Base-by-base conservation (phyloP, 2,888 invertebrate species). In the Meloe dianella region DNA sequence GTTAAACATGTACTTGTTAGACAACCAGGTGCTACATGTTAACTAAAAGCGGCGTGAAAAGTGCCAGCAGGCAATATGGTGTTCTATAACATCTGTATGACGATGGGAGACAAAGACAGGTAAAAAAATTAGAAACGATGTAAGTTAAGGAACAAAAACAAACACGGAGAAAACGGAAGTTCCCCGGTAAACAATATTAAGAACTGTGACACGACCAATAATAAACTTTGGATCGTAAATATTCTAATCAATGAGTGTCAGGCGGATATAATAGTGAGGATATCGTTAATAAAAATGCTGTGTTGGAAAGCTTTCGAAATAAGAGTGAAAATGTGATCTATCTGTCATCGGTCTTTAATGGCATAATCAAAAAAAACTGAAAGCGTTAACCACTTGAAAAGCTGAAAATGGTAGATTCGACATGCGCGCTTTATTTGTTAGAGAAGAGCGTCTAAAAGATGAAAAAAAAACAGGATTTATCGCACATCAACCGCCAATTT, bases 241-340 rank as follows among this genome's bases (percentile, higher is more conserved):
- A 74, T 76, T 73, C 73, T 76, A 75, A 78, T 77, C 77, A 77
- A 77, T 77, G 73, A 73, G 73, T 75, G 76, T 74, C 77, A 78
- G 76, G 73, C 77, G 61, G 63, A 54, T 54, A 64, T 61, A n/a
- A 62, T 38, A 64, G 63, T 64, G 68, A 67, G 74, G 74, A 74
- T 75, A 77, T 77, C 77, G 71, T 74, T 77, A 78, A 78, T 78
- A 77, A 77, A 54, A 77, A 73, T 74, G 74, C 73, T 72, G 71
- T 68, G 65, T 69, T 14, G 67, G 69, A 71, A 72, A 73, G 70
- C 73, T 71, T 74, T 70, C 66, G 73, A 74, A 78, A 76, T 77
- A 77, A 77, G 75, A 78, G 79, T 76, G 78, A 79, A 79, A 79
- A 78, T 80, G 80, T 80, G 80, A 79, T 79, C 79, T 80, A 80